phyloP scores from a whole-genome alignment of 92 coral and sea anemone species.

The Palythoa heliodiscus region DNA sequence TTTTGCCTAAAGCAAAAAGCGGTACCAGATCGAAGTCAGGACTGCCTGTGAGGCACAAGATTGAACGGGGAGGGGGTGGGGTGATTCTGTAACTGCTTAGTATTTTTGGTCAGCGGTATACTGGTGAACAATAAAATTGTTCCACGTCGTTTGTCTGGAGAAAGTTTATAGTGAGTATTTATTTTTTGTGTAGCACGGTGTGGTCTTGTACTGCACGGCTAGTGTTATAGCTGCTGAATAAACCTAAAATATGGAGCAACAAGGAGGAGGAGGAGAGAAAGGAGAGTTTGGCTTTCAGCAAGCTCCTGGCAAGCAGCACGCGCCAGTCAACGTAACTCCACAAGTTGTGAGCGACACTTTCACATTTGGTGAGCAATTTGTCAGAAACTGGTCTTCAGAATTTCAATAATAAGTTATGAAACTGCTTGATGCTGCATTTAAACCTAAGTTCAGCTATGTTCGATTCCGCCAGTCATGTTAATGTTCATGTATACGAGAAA shows the following conservation, averaged over 20 bases:
- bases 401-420: neutral
- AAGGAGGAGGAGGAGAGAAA: constrained; percentile 7
- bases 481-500: no score
- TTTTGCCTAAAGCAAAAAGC: no score
- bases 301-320: neutral
- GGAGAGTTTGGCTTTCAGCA: constrained; percentile 5
- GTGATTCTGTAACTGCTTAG: no score
- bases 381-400: neutral
- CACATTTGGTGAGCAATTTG: constrained; percentile 7
- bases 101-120: constrained; percentile 28
- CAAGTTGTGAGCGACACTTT: constrained; percentile 19
- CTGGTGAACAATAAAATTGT: constrained; percentile 21
- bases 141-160: constrained; percentile 17
- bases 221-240: neutral
- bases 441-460: no score
- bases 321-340: constrained; percentile 18
- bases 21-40: no score
- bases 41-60: no score
- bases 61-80: no score
- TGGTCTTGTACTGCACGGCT: neutral
- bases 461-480: no score
- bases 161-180: no score
- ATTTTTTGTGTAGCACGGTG: neutral
- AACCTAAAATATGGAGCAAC: neutral
- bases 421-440: neutral